Evolutionary conservation across 1,140 invertebrate genomes (phyloP), one percentile per base, ranked within the genome.

Genomic region (Steinernema feltiae): DNA sequence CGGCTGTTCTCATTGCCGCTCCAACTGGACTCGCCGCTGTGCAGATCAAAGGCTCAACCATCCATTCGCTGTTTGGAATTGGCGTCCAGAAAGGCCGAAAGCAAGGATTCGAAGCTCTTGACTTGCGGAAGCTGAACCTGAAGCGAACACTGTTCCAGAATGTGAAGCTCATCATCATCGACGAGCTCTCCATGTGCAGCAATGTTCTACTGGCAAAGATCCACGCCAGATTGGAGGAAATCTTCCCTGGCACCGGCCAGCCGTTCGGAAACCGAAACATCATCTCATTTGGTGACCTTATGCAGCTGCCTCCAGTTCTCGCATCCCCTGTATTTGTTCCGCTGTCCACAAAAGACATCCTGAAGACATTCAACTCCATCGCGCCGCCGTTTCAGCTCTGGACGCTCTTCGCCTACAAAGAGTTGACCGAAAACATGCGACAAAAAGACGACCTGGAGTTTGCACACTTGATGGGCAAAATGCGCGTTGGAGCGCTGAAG

Each of bases 1-100:
- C 73, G 3, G 29, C 73, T 30, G 71, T 76, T 15, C 3, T 73
- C 29, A 21, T 76, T 0, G 72, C 24, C 0, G 71, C 75, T 1
- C 75, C 75, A 41, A 76, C 75, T 1, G 75, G 75, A 1, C 17
- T 76, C 17, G 71, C 70, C 1, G 75, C 75, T 1, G 29, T 74
- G 1, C 21, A 27, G 27, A 69, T 76, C 30, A 48, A 48, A 2
- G 75, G 75, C 0, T 46, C 21, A 1, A 76, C 74, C n/a, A 21
- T 75, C 30, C 74, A 75, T 24, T 1, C 1, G 1, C 7, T 73
- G 30, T 41, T 75, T 12, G n/a, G 30, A n/a, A 30, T 75, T 21
- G 30, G 18, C 3, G 74, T 70, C 70, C n/a, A 75, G 1, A 15
- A 75, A n/a, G 0, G 29, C 7, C 53, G 53, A 7, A 21, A 63